Conservation (phyloP, 2,113 vertebrate genomes). For the Oenanthe oenanthe region DNA sequence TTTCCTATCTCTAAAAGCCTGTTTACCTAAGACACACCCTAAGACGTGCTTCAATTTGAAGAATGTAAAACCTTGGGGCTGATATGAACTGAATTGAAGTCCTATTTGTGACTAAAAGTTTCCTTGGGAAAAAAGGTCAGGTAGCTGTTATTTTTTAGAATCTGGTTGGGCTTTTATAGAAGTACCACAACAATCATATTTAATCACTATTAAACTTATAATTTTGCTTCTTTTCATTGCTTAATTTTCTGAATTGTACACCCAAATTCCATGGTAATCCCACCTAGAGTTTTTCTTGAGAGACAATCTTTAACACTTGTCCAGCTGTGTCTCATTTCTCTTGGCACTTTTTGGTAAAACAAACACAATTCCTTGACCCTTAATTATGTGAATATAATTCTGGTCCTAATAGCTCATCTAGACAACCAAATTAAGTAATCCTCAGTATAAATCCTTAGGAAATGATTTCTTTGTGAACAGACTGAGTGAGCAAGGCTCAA, state of each 20-base stretch:
- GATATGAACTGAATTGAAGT: not conserved
- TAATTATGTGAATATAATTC: not conserved
- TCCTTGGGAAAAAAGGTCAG: not conserved
- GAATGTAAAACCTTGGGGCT: not conserved
- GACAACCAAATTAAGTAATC: not conserved
- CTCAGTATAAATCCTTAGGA: not conserved
- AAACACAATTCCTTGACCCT: not conserved
- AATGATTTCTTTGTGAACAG: not conserved
- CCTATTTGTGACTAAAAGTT: not conserved
- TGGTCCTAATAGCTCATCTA: not conserved
- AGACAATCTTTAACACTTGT: not conserved
- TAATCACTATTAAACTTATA: not conserved
- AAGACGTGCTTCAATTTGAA: not conserved
- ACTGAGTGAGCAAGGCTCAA: not conserved
- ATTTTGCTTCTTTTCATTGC: not conserved
- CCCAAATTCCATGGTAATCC: not conserved
- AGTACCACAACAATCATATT: not conserved
- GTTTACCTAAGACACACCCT: not conserved
- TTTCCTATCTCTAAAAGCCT: not conserved
- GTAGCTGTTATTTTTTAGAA: not conserved
- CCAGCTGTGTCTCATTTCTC: not conserved
- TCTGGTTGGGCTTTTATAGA: not conserved
- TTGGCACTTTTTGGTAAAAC: not conserved
- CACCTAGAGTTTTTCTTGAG: not conserved
- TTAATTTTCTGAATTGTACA: not conserved